A percentile compares a stretch with the other conserved stretches of the same genome.
phyloP scores from a whole-genome alignment of 2,113 vertebrate genomes.

The Phalacrocorax aristotelis region DNA sequence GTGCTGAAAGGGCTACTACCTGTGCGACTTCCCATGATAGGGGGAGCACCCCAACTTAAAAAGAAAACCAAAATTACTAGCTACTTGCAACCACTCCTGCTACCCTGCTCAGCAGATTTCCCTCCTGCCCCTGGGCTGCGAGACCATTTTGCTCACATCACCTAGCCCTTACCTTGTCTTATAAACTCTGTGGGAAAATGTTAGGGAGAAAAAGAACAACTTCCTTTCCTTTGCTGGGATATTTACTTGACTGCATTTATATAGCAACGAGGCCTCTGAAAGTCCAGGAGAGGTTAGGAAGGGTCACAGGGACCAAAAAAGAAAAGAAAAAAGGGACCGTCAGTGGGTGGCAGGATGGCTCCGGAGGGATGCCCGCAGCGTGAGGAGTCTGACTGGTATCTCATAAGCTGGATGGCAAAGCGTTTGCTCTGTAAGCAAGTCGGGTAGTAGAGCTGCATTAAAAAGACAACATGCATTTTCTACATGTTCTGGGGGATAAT shows the following conservation, averaged over 20 bases:
- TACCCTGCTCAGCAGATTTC: not conserved
- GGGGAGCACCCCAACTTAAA: not conserved
- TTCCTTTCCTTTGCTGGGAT: not conserved
- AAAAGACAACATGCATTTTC: not conserved
- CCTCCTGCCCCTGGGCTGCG: not conserved
- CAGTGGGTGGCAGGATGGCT: not conserved
- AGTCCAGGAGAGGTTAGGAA: not conserved
- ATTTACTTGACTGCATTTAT: not conserved
- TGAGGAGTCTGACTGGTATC: not conserved
- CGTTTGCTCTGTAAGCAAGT: not conserved
- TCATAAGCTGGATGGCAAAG: not conserved
- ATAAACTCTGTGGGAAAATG: not conserved
- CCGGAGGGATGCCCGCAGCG: not conserved
- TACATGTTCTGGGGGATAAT: not conserved
- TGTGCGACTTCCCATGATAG: not conserved
- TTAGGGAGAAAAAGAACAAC: not conserved
- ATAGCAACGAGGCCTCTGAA: not conserved
- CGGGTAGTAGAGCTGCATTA: not conserved
- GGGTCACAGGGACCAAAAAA: not conserved
- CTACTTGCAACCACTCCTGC: not conserved
- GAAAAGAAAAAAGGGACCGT: not conserved
- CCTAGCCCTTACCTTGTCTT: not conserved
- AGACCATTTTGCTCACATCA: not conserved
- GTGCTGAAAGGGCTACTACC: constrained; percentile 17
- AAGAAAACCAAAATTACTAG: not conserved